These are phyloP conservation scores for Fregata magnificens DNA, from an alignment of 2,113 vertebrate species.

Conservation along the genomic window DNA sequence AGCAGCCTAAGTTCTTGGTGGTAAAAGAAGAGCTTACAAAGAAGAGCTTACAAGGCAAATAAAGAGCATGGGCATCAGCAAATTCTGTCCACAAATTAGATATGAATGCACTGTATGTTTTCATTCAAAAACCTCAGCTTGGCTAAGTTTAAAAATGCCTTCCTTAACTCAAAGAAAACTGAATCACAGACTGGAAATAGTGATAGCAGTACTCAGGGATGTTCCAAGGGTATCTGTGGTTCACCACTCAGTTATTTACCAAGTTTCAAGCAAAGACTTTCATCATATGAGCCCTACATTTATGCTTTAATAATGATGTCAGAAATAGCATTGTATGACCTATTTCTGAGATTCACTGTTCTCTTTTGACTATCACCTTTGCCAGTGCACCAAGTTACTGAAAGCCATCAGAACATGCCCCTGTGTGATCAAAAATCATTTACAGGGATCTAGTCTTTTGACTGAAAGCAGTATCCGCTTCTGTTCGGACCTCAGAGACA, in stretches of 20 bases:
- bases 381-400: background rate
- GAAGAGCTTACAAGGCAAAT: slow-evolving; percentile 75
- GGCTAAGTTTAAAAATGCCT: slow-evolving; percentile 47
- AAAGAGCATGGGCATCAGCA: slow-evolving; percentile 64
- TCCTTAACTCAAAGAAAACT: slow-evolving; percentile 28
- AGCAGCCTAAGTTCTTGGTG: slow-evolving; percentile 19
- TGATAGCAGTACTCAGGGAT: slow-evolving; percentile 58
- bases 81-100: slow-evolving; percentile 76
- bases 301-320: background rate
- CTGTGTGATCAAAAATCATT: background rate
- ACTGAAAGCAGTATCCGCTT: background rate
- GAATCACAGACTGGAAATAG: slow-evolving; percentile 73
- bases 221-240: slow-evolving; percentile 63
- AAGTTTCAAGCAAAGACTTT: slow-evolving; percentile 40
- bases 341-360: background rate
- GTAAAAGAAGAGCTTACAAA: slow-evolving; percentile 69
- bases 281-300: slow-evolving; percentile 4
- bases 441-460: background rate
- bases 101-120: slow-evolving; percentile 50
- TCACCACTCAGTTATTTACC: slow-evolving; percentile 46
- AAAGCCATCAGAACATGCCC: background rate
- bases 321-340: slow-evolving; percentile 4
- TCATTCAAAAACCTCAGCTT: slow-evolving; percentile 65
- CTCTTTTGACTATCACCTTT: background rate
- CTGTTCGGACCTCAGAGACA: background rate